Conservation (phyloP, 2,113 vertebrate species). For the Herpailurus yagouaroundi region DNA sequence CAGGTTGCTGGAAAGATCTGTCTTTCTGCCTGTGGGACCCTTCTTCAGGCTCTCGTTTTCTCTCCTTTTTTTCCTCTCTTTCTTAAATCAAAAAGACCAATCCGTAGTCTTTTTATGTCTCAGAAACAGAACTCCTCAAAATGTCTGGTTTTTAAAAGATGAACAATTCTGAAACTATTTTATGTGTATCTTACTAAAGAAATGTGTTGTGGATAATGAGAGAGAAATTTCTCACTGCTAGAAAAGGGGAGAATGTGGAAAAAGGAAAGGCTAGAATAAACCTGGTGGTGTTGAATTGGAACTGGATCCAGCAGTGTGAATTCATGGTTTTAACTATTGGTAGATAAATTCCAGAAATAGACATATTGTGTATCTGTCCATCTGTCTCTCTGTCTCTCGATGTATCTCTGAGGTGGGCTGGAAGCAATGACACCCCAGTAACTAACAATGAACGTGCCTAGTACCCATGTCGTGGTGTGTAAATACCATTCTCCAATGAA, state of each 20-base stretch:
- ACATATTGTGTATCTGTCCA: background rate
- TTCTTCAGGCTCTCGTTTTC: background rate
- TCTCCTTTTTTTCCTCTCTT: background rate
- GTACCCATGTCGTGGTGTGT: background rate
- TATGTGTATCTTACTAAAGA: background rate
- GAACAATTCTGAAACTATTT: background rate
- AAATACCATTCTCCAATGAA: background rate
- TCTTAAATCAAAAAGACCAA: background rate
- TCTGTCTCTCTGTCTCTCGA: background rate
- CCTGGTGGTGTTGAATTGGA: background rate
- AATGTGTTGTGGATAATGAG: background rate
- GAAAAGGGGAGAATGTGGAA: background rate
- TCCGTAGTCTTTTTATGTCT: background rate
- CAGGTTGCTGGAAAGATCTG: background rate
- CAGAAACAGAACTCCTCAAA: background rate
- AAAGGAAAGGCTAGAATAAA: background rate
- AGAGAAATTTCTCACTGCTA: background rate
- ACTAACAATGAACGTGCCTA: background rate
- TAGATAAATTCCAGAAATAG: background rate
- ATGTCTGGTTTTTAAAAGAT: background rate
- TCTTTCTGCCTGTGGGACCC: background rate
- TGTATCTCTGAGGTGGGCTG: background rate
- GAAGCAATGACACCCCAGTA: background rate
- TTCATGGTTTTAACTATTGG: background rate
- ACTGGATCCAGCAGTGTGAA: background rate